Conservation (phyloP, 2,888 invertebrate genomes). For the Lithosia quadra region DNA sequence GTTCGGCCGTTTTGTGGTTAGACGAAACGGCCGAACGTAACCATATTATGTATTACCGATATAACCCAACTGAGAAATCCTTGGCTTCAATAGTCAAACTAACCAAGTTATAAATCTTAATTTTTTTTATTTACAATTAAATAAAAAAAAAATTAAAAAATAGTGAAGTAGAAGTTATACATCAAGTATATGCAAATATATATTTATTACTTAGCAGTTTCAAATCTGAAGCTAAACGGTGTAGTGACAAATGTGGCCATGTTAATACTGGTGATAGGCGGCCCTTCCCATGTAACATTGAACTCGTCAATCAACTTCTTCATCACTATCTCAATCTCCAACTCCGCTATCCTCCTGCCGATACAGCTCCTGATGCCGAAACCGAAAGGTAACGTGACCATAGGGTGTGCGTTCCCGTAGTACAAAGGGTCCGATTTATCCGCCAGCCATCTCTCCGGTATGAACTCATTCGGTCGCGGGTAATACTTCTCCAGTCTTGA, state of each 20-base stretch:
- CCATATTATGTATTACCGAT: too few species aligned
- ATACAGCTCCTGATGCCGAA: constrained; percentile 90
- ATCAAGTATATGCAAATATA: not conserved
- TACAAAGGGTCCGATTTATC: constrained; percentile 78
- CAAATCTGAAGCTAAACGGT: constrained; percentile 70
- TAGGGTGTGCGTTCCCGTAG: constrained; percentile 85
- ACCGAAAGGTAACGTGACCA: constrained; percentile 89
- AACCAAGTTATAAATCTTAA: too few species aligned
- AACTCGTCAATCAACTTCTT: constrained; percentile 69
- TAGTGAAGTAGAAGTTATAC: not conserved
- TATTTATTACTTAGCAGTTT: constrained; percentile 40
- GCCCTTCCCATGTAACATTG: constrained; percentile 74
- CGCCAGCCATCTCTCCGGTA: constrained; percentile 91
- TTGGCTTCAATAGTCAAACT: too few species aligned
- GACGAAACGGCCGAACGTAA: too few species aligned
- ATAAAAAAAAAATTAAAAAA: not conserved
- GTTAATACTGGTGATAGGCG: constrained; percentile 65
- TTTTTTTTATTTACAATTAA: too few species aligned
- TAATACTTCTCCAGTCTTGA: constrained; percentile 86
- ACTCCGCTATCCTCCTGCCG: constrained; percentile 90
- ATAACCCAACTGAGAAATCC: too few species aligned
- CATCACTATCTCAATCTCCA: constrained; percentile 88
- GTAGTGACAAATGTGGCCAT: constrained; percentile 57
- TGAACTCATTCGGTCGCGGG: constrained; percentile 83
- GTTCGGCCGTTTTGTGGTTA: too few species aligned